phyloP scores from a whole-genome alignment of 2,797 vertebrate genomes.

The Capromys pilorides region DNA sequence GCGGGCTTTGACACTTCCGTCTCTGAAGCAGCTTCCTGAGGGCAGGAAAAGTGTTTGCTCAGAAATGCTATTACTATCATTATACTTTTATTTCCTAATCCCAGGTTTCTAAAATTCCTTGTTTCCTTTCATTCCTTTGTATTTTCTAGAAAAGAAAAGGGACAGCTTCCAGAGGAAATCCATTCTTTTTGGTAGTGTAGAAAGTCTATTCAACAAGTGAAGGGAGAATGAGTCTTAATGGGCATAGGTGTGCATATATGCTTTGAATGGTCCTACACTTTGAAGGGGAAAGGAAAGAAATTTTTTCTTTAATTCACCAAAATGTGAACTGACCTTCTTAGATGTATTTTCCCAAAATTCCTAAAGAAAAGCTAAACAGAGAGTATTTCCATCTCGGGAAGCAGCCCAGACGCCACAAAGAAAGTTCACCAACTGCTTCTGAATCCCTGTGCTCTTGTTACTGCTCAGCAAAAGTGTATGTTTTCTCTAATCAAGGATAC shows the following conservation, averaged over 20 bases:
- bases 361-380: conserved; percentile 29
- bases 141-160: conserved; percentile 56
- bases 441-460: not conserved
- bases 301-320: conserved; percentile 19
- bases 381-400: conserved; percentile 5
- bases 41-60: conserved; percentile 20
- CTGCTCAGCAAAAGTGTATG: not conserved
- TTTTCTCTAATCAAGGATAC: not conserved
- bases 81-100: conserved; percentile 38
- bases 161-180: not conserved
- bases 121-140: conserved; percentile 39
- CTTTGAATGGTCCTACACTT: conserved; percentile 20
- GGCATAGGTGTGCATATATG: not conserved
- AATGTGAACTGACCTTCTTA: conserved; percentile 39
- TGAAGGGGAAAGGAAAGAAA: not conserved
- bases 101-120: conserved; percentile 33
- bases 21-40: conserved; percentile 40
- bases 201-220: not conserved
- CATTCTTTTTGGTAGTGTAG: not conserved
- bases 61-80: conserved; percentile 11
- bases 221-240: conserved; percentile 23
- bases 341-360: conserved; percentile 43
- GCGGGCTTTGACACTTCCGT: not conserved
- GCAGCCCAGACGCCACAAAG: conserved; percentile 26
- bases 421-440: conserved; percentile 39